A percentile compares a stretch with the other conserved stretches of the same genome.
Conservation (phyloP, 2,888 invertebrate genomes). For the Tridacna crocea region DNA sequence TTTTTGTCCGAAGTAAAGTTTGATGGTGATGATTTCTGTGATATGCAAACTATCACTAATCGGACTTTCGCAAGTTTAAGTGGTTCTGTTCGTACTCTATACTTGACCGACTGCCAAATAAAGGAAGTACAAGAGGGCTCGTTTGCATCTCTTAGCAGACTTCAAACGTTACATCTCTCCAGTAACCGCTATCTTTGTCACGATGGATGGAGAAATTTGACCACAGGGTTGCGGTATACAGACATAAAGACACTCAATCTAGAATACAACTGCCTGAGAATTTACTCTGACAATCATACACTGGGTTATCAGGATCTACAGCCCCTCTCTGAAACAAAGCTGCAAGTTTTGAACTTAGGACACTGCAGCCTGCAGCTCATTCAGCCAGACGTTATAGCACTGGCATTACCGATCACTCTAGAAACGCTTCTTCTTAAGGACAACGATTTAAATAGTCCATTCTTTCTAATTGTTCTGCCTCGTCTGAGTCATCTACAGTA, state of each 20-base stretch:
- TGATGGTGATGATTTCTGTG: not conserved
- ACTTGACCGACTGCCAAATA: slow-evolving; percentile 9
- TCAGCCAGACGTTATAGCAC: not conserved
- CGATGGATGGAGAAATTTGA: not conserved
- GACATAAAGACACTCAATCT: not conserved
- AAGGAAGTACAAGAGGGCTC: not conserved
- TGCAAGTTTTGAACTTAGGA: not conserved
- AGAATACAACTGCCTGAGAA: not conserved
- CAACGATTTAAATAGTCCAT: slow-evolving; percentile 1
- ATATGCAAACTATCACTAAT: slow-evolving; percentile 1
- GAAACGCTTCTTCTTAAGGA: slow-evolving; percentile 2
- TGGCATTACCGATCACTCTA: not conserved
- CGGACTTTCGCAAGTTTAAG: not conserved
- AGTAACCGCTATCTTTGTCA: slow-evolving; percentile 8
- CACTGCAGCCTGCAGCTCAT: slow-evolving; percentile 10
- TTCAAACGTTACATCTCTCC: not conserved
- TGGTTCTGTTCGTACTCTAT: not conserved
- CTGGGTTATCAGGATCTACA: not conserved
- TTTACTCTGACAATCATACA: not conserved
- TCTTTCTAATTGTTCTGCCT: slow-evolving; percentile 3
- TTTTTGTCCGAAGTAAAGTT: not conserved
- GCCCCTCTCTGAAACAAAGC: not conserved
- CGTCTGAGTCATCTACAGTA: not conserved
- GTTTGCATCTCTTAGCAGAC: not conserved
- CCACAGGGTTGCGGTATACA: slow-evolving; percentile 8